Base-by-base conservation (phyloP, 1,140 invertebrate species). In the Episyrphus balteatus region DNA sequence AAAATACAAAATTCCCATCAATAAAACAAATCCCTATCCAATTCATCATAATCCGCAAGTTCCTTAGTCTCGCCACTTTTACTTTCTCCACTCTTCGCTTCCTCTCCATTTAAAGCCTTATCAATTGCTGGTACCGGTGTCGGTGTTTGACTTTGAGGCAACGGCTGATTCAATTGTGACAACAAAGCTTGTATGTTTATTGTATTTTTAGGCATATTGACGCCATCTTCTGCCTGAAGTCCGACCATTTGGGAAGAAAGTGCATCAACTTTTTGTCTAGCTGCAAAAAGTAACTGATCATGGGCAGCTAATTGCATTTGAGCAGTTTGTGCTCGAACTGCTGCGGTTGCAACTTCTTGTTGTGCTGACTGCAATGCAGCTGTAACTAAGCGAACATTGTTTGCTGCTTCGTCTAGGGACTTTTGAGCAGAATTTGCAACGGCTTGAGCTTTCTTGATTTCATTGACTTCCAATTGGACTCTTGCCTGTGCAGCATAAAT, bases 181-280 rank as follows among this genome's bases (percentile, higher is more conserved):
- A 67, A 40, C 39, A 67, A 32, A 1, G 52, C 58, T 13, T 53
- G 52, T 17, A 67, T 17, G 51, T 67, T 61, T 15, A 67, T 55
- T 0, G 50, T 60, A 8, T 62, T 38, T 31, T 61, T 62, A 1
- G 61, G 62, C 42, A 57, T 53, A 2, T 59, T 48, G 42, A 67
- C 65, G 26, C 64, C 64, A 48, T 64, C 64, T n/a, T 65, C 64
- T 7, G 64, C 64, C 42, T 67, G 64, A 17, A 67, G 41, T 0
- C 64, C 64, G 8, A 67, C 64, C 52, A 67, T 63, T 48, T 66
- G 64, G 1, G 64, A 67, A 17, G 64, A 67, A 1, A 67, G 13
- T 1, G 64, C 52, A 19, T 67, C 64, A 15, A 67, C 61, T 38
- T 64, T 65, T 49, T 67, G 64, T 5, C 64, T 59, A 5, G 64